A percentile compares a stretch with the other conserved stretches of the same genome.
Conservation (phyloP, 1,140 invertebrate genomes). For the Eueides isabella region DNA sequence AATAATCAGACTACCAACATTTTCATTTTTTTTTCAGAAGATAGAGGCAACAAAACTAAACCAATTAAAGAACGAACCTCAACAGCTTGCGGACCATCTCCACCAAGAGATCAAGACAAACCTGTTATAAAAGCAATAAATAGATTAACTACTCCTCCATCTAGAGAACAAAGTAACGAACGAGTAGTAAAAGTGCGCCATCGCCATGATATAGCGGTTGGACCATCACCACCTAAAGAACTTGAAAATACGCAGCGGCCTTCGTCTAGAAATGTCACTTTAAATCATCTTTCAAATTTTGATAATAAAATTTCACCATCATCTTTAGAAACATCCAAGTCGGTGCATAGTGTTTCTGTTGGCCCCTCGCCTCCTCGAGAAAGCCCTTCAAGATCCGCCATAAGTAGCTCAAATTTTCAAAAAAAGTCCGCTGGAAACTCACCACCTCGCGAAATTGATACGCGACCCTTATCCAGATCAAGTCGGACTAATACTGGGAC, state of each 20-base stretch:
- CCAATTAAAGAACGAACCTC: conserved; percentile 73
- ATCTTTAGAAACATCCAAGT: conserved; percentile 39
- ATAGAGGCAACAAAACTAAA: conserved; percentile 32
- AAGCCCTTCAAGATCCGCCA: conserved; percentile 25
- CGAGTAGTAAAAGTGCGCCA: conserved; percentile 35
- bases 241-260: conserved; percentile 37
- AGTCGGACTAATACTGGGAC: conserved; percentile 85
- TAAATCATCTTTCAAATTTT: conserved; percentile 18
- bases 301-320: conserved; percentile 37
- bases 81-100: conserved; percentile 83
- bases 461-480: conserved; percentile 46
- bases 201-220: conserved; percentile 66
- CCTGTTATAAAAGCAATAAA: conserved; percentile 43
- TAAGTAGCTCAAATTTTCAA: conserved; percentile 45
- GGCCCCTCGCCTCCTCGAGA: conserved; percentile 70
- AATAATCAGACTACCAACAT: neutral
- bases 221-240: conserved; percentile 70
- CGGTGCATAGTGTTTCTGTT: conserved; percentile 61
- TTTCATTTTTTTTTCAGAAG: conserved; percentile 35
- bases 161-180: conserved; percentile 45
- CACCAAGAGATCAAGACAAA: conserved; percentile 77
- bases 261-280: conserved; percentile 19
- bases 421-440: conserved; percentile 69
- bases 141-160: conserved; percentile 57
- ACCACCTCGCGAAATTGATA: conserved; percentile 51